Percentiles rank a stretch among this genome's conserved stretches.
These are phyloP conservation scores for Brotula barbata DNA, from an alignment of 2,797 vertebrate species.

Conservation along the genomic window DNA sequence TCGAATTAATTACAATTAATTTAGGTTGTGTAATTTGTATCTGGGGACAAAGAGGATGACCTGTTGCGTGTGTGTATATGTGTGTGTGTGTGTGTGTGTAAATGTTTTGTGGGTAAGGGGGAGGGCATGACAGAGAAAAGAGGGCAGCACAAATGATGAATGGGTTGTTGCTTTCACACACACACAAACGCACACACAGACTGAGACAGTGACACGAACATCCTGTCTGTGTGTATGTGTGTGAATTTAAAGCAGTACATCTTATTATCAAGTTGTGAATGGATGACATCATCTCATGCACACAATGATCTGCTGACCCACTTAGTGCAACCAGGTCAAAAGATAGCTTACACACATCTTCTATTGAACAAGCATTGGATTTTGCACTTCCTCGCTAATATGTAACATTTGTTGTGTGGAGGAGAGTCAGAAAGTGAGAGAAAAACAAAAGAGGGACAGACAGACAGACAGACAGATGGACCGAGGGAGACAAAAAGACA, in stretches of 20 bases:
- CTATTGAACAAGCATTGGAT: not conserved
- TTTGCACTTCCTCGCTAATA: not conserved
- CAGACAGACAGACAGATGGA: not conserved
- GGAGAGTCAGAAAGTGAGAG: no score
- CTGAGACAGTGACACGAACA: constrained; percentile 34
- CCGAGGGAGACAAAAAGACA: not conserved
- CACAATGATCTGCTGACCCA: constrained; percentile 50
- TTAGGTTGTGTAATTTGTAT: constrained; percentile 34
- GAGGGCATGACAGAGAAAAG: constrained; percentile 9
- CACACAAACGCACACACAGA: constrained; percentile 15
- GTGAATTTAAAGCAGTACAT: not conserved
- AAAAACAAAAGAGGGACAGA: not conserved
- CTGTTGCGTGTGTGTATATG: constrained; percentile 44
- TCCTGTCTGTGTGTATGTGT: not conserved
- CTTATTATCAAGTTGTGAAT: constrained; percentile 24
- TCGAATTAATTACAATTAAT: constrained; percentile 35
- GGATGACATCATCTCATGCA: constrained; percentile 56
- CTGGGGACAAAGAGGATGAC: constrained; percentile 62
- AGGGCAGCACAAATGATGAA: constrained; percentile 47
- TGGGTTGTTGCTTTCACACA: constrained; percentile 13
- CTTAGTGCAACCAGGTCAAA: constrained; percentile 51
- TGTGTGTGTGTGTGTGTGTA: constrained; percentile 8
- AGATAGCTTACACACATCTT: constrained; percentile 34
- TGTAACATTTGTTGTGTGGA: no score
- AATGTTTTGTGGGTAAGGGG: not conserved